phyloP scores from a whole-genome alignment of 2,888 invertebrate genomes.

The Tipula helvola region DNA sequence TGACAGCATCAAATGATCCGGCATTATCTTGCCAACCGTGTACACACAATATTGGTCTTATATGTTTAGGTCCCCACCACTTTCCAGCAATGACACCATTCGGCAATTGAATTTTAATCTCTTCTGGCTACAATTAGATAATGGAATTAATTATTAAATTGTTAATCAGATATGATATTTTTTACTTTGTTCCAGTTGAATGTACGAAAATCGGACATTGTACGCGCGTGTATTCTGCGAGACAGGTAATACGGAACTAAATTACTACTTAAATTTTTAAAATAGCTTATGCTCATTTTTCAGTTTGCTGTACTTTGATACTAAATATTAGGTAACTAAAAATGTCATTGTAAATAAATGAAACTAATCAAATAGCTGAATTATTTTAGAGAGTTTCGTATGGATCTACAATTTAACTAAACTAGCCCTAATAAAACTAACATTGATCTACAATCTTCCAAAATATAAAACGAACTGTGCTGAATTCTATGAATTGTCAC shows the following conservation, averaged over 20 bases:
- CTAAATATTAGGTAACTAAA: not conserved
- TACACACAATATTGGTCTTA: constrained; percentile 51
- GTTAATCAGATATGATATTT: not conserved
- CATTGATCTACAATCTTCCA: not conserved
- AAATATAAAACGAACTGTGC: not conserved
- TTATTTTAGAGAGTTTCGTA: not conserved
- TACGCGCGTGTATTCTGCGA: not conserved
- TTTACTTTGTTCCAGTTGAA: not conserved
- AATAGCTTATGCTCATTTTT: not conserved
- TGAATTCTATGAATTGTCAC: not conserved
- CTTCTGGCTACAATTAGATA: constrained; percentile 22
- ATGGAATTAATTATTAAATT: not conserved
- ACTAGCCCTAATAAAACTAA: not conserved
- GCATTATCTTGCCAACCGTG: constrained; percentile 77
- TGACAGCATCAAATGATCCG: constrained; percentile 57
- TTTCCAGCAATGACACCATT: constrained; percentile 59
- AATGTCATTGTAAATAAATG: not conserved
- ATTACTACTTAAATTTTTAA: not conserved
- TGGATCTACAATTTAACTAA: not conserved
- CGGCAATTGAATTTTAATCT: constrained; percentile 53
- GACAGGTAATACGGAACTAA: not conserved
- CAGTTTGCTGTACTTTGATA: not conserved
- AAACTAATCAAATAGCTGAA: not conserved
- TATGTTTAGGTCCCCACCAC: constrained; percentile 51
- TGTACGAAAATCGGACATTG: not conserved